Evolutionary conservation across 2,797 vertebrate genomes (phyloP), one percentile per base, ranked within the genome.

Genomic region (Xenentodon cancila): DNA sequence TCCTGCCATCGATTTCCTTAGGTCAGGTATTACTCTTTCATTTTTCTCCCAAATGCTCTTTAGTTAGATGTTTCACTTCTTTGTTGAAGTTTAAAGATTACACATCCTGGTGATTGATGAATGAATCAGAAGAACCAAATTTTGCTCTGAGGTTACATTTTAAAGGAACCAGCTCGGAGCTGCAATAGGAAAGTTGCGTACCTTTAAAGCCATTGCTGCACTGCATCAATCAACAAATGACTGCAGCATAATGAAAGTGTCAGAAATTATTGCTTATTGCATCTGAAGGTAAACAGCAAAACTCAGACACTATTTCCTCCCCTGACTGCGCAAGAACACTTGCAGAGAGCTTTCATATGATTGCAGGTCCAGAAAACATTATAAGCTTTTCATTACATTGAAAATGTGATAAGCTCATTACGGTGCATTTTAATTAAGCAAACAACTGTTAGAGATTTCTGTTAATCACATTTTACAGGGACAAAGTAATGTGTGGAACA

Each of bases 381-480:
- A 66, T 42, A 46, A 59, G 61, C 43, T 32, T 84, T 76, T 73
- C 60, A 83, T 75, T 75, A 81, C 58, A 25, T 53, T 21, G 20
- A 72, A 47, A 16, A 52, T 53, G 71, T 74, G 21, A 72, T 73
- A 56, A 71, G 62, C 74, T 74, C 0, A 12, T 84, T 70, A 56
- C 9, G 13, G 21, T 37, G 68, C 63, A 70, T 77, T 82, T 58
- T 61, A 84, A 84, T 87, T 48, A 77, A 55, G 45, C 52, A 32
- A 74, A 77, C 69, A 49, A n/a, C 56, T 44, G 42, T 57, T 43
- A 30, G 50, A 70, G 52, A 73, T 69, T 60, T 49, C 30, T 55
- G 79, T 79, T 70, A 65, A 79, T 87, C 53, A 53, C 50, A 63
- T 77, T 82, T 65, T 68, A 53, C 53, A 4, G 43, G 13, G 42